Conservation (phyloP, 2,888 invertebrate species). For the Monopis laevigella region DNA sequence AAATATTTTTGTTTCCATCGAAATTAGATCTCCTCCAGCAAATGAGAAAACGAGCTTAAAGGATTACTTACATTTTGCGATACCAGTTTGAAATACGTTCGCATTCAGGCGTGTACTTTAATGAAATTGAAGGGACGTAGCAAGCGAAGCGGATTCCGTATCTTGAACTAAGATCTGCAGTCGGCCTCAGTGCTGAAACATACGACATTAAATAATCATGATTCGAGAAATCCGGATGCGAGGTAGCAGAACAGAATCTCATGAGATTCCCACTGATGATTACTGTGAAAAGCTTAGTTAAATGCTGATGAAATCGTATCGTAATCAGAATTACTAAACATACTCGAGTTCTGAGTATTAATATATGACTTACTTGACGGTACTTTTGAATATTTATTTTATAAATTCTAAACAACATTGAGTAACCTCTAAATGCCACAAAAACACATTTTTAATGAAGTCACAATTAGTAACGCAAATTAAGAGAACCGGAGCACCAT, state of each 20-base stretch:
- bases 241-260: slow-evolving; percentile 1
- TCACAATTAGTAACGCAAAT: slow-evolving; percentile 28
- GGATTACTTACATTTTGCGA: slow-evolving; percentile 5
- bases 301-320: background rate
- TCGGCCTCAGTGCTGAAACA: slow-evolving; percentile 2
- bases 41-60: background rate
- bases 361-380: too few relatives aligned
- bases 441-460: slow-evolving; percentile 5
- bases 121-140: slow-evolving; percentile 38
- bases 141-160: slow-evolving; percentile 18
- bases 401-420: too few relatives aligned
- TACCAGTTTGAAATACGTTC: background rate
- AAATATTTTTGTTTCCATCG: background rate
- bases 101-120: slow-evolving; percentile 26
- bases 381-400: too few relatives aligned
- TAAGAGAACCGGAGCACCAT: slow-evolving; percentile 27
- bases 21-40: background rate
- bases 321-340: slow-evolving; percentile 2
- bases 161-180: slow-evolving; percentile 5
- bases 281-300: background rate
- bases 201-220: slow-evolving; percentile 6
- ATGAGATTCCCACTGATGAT: slow-evolving; percentile 3
- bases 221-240: slow-evolving; percentile 8
- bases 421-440: too few relatives aligned
- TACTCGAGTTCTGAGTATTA: too few relatives aligned